Conservation (phyloP, 2,888 invertebrate genomes). For the Stramonita haemastoma region DNA sequence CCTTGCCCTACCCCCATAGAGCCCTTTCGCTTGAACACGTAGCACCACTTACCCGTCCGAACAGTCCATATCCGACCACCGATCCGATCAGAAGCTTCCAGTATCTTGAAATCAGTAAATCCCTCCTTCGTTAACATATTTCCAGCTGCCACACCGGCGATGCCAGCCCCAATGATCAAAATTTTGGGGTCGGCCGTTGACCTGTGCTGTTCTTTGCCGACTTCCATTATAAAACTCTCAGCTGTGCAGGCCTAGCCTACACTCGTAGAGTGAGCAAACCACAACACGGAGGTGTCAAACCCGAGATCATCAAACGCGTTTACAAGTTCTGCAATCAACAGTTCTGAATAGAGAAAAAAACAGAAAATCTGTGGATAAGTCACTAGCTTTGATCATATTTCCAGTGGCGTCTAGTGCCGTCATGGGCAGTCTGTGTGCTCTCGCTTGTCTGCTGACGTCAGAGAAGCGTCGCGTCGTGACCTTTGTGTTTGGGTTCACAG, state of each 20-base stretch:
- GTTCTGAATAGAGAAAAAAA: not conserved
- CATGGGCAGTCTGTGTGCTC: not conserved
- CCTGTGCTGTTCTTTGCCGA: slow-evolving; percentile 48
- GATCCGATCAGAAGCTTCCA: slow-evolving; percentile 72
- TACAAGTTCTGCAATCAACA: not conserved
- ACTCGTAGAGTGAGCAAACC: not conserved
- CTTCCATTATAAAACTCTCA: slow-evolving; percentile 50
- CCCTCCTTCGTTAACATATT: slow-evolving; percentile 68
- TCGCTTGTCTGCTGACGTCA: slow-evolving; percentile 32
- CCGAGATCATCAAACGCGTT: not conserved
- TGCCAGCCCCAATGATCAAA: slow-evolving; percentile 75
- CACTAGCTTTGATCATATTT: not conserved
- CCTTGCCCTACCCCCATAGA: slow-evolving; percentile 9
- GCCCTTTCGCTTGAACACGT: slow-evolving; percentile 18
- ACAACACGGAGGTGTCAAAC: not conserved
- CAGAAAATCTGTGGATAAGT: not conserved
- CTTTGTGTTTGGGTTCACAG: slow-evolving; percentile 2
- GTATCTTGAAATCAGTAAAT: slow-evolving; percentile 71
- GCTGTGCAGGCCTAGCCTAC: not conserved
- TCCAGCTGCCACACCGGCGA: slow-evolving; percentile 73
- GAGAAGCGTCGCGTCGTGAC: slow-evolving; percentile 4
- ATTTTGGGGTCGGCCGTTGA: slow-evolving; percentile 62
- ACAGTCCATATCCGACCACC: slow-evolving; percentile 76
- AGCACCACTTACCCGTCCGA: slow-evolving; percentile 63
- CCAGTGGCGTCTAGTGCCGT: not conserved